A percentile compares a stretch with the other conserved stretches of the same genome.
These are phyloP conservation scores for Hemibagrus guttatus DNA, from an alignment of 2,797 vertebrate genomes.

Conservation along the genomic window DNA sequence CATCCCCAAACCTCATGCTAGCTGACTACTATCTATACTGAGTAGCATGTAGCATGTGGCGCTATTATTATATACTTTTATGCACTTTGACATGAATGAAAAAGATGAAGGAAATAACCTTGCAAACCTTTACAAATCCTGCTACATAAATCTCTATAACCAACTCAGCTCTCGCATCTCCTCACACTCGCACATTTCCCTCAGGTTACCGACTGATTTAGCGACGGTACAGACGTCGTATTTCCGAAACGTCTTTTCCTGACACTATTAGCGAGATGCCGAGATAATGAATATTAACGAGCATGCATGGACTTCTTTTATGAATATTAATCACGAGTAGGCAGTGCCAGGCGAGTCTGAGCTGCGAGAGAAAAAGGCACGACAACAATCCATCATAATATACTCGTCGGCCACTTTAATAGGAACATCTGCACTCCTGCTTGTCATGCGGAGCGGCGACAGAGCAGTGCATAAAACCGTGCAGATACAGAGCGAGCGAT, in stretches of 20 bases:
- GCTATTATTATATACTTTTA: not conserved
- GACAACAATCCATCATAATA: not conserved
- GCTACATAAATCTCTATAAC: not conserved
- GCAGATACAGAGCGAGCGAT: not conserved
- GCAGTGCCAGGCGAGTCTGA: not conserved
- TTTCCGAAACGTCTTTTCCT: not conserved
- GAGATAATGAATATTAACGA: slow-evolving; percentile 11
- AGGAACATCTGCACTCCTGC: not conserved
- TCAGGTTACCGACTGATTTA: slow-evolving; percentile 3
- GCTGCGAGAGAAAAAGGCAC: not conserved
- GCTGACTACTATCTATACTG: not conserved
- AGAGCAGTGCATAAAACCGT: not conserved
- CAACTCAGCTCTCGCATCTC: not conserved
- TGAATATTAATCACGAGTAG: slow-evolving; percentile 1
- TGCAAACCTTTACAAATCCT: not conserved
- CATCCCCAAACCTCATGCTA: not conserved
- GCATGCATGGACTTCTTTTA: not conserved
- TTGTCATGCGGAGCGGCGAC: too few relatives aligned
- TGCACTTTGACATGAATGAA: not conserved
- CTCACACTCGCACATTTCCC: not conserved
- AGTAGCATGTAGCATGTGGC: not conserved
- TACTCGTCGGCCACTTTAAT: not conserved
- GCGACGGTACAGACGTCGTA: not conserved
- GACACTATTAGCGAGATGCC: not conserved
- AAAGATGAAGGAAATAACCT: not conserved